Conservation (phyloP, 2,113 vertebrate species). For the Indicator maculatus region DNA sequence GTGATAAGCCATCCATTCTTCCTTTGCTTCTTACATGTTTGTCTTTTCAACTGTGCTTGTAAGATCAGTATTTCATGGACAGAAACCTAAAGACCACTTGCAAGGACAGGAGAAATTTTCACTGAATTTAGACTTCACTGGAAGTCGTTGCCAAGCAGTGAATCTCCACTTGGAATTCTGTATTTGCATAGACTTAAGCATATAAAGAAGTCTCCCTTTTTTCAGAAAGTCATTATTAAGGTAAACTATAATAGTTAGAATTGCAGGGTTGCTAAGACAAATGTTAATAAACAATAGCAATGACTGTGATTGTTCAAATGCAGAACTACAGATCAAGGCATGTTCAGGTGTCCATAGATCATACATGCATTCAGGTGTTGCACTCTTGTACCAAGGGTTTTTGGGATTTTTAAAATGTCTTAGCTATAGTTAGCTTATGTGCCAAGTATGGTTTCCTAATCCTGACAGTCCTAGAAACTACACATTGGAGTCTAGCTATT, state of each 20-base stretch:
- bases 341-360: background rate
- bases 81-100: background rate
- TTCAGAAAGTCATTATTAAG: background rate
- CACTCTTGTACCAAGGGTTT: background rate
- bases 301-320: background rate
- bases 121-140: background rate
- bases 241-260: background rate
- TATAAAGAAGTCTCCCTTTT: background rate
- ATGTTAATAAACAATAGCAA: background rate
- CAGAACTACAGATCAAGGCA: background rate
- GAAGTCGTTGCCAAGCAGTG: background rate
- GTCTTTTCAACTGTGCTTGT: background rate
- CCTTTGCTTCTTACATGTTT: background rate
- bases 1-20: background rate
- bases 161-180: background rate
- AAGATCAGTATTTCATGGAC: background rate
- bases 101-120: background rate
- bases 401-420: background rate
- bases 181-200: background rate
- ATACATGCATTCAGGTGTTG: background rate
- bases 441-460: background rate
- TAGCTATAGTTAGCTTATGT: background rate
- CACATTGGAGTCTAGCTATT: background rate
- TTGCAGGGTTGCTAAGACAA: background rate
- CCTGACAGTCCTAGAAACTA: background rate